phyloP scores from a whole-genome alignment of 2,888 invertebrate species.

The Laspeyria flexula region DNA sequence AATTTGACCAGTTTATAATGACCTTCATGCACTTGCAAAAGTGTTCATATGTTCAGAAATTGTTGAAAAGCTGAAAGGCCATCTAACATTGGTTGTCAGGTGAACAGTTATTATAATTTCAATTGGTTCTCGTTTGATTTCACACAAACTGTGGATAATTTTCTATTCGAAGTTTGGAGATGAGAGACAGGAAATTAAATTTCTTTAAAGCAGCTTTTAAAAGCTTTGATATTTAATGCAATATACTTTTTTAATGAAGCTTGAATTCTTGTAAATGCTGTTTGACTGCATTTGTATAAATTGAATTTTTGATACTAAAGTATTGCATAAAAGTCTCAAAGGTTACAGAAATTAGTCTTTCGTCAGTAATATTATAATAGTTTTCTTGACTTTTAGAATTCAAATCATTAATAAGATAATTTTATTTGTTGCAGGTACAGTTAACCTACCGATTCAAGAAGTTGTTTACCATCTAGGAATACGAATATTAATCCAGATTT shows the following conservation, averaged over 20 bases:
- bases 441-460: neutral
- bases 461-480: no score
- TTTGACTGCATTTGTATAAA: neutral
- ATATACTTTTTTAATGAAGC: constrained; percentile 19
- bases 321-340: no score
- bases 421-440: constrained; percentile 33
- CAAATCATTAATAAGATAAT: neutral
- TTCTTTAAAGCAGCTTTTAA: constrained; percentile 25
- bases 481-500: no score
- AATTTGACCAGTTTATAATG: constrained; percentile 53
- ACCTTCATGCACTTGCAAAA: constrained; percentile 15
- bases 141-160: constrained; percentile 48
- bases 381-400: no score
- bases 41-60: neutral
- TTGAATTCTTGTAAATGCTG: neutral
- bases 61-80: constrained; percentile 26
- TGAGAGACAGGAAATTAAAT: constrained; percentile 73
- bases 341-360: no score
- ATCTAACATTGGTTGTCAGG: constrained; percentile 32
- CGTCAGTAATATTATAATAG: no score
- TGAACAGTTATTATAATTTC: constrained; percentile 55
- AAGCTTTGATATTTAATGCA: no score
- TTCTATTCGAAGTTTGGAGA: constrained; percentile 50
- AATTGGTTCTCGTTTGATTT: constrained; percentile 64
- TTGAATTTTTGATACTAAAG: no score